Evolutionary conservation across 2,797 vertebrate species (phyloP).

Genomic region (Phrynocephalus forsythii): DNA sequence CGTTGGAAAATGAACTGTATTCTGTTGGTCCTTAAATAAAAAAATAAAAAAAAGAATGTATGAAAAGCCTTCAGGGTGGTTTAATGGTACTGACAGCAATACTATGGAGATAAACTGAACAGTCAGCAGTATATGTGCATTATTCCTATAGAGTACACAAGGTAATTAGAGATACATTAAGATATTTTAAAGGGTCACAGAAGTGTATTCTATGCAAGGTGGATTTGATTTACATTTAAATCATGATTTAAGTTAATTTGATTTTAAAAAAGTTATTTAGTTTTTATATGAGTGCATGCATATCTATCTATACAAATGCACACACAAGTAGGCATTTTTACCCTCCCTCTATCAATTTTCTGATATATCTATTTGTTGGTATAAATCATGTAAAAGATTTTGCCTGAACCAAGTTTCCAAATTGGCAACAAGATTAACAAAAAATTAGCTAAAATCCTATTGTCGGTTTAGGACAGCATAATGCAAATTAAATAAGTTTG

Average conservation of each 20-base stretch:
- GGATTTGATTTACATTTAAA: too few species aligned
- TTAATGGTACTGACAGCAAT: not conserved
- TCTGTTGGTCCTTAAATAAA: too few species aligned
- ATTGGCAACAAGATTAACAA: not conserved
- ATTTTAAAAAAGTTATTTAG: too few species aligned
- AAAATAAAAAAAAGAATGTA: not conserved
- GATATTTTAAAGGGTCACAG: not conserved
- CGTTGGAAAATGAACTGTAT: too few species aligned
- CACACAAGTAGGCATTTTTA: too few species aligned
- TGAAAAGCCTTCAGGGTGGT: not conserved
- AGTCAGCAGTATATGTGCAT: not conserved
- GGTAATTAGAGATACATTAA: constrained; percentile 7
- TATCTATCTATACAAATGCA: too few species aligned
- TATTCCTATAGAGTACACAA: not conserved
- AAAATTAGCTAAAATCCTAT: too few species aligned
- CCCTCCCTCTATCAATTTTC: not conserved
- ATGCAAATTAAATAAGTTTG: too few species aligned
- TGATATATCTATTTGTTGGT: not conserved
- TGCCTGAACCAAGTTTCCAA: too few species aligned
- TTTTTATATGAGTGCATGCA: not conserved
- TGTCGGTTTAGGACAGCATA: too few species aligned
- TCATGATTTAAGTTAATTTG: too few species aligned
- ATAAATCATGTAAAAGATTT: not conserved
- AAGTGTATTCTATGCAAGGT: not conserved
- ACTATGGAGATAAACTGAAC: not conserved